These are phyloP conservation scores for Apaloderma vittatum DNA, from an alignment of 2,113 vertebrate species.

Conservation along the genomic window DNA sequence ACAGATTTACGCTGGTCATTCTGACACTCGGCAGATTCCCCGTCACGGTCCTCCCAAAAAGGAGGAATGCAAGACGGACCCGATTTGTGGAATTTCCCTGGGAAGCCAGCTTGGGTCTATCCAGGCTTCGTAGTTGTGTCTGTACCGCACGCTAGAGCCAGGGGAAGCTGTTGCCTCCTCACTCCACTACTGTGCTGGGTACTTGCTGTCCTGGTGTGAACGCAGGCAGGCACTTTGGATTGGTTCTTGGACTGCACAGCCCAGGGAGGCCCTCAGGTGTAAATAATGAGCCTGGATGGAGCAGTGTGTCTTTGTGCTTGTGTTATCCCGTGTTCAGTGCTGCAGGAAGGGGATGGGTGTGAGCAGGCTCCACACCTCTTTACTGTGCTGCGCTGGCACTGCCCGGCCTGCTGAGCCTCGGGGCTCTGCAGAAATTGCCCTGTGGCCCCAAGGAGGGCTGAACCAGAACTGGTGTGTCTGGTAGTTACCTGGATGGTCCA, in stretches of 20 bases:
- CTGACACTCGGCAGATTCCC: not conserved
- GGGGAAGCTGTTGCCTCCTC: not conserved
- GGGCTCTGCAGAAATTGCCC: not conserved
- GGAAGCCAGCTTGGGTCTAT: not conserved
- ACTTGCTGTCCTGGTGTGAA: not conserved
- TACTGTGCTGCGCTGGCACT: fast-evolving
- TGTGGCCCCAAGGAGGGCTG: not conserved
- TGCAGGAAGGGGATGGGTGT: not conserved
- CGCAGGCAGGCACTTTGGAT: not conserved
- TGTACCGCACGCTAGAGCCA: not conserved
- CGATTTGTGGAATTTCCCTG: fast-evolving
- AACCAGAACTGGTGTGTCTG: not conserved
- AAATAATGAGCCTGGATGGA: not conserved
- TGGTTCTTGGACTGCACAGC: not conserved
- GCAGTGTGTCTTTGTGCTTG: not conserved
- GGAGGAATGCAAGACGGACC: not conserved
- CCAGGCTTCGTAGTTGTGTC: not conserved
- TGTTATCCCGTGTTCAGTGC: not conserved
- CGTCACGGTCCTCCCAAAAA: fast-evolving
- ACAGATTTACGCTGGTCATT: not conserved
- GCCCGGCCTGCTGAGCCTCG: not conserved
- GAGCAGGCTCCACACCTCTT: not conserved
- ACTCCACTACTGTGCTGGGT: fast-evolving
- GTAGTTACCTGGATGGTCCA: not conserved
- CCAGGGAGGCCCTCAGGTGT: not conserved